Evolutionary conservation across 2,113 vertebrate species (phyloP), one percentile per base, ranked within the genome.

Genomic region (Nibea albiflora): DNA sequence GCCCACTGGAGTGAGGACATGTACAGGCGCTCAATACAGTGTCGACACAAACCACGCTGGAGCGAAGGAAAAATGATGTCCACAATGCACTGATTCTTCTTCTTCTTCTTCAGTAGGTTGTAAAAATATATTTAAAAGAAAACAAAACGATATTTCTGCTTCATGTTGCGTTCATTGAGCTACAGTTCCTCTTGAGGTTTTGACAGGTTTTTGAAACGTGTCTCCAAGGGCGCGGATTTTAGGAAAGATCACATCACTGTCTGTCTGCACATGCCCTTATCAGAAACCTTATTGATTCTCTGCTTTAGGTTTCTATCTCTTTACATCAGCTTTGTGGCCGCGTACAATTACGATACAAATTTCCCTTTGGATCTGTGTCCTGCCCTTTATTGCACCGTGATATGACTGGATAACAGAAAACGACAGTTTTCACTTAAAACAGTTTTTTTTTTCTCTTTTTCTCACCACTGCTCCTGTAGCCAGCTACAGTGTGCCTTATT

Each of bases 1-100:
- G 60, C 72, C 72, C 68, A 2, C 57, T 17, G 60, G 46, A 80
- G 85, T n/a, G 81, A 75, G 67, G 11, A 46, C 82, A 60, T 44
- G 78, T 82, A 50, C 50, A 47, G 66, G 26, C 35, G 61, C 54
- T 86, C 56, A 5, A 81, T 67, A 75, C 67, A 26, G 16, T 4
- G 60, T 63, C 47, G 44, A 17, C 71, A 0, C 44, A 14, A 46
- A 46, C 35, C 2, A 0, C 3, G 58, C 47, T 4, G 47, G 42
- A 50, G 65, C 39, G 39, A 7, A 42, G 53, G 44, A 57, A 65
- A 60, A 49, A 54, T 26, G 4, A 68, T 63, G 58, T 8, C 73
- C 61, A 4, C 52, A 26, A 22, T 31, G 39, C 15, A 53, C 35
- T 1, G n/a, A 42, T 54, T 6, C 24, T 39, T 39, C 35, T 35